Evolutionary conservation across 2,113 vertebrate genomes (phyloP).

Genomic region (Vimba vimba): DNA sequence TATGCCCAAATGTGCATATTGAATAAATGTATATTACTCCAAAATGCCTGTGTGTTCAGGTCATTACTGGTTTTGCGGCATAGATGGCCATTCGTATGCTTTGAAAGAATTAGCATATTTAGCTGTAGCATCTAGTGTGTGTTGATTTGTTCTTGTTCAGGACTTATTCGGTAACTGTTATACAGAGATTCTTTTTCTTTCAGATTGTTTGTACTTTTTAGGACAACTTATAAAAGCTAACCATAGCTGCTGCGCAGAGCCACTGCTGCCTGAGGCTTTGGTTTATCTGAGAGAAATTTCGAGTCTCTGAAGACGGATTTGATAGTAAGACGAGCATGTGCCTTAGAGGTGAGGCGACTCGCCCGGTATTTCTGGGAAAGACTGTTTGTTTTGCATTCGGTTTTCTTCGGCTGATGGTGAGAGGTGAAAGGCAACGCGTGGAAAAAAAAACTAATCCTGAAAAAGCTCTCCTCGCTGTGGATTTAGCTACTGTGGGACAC

Average conservation of each 20-base stretch:
- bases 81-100: neutral
- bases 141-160: neutral
- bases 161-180: neutral
- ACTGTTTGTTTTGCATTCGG: slow-evolving; percentile 15
- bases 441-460: slow-evolving; percentile 39
- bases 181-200: neutral
- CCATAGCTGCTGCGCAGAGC: neutral
- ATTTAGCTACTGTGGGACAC: slow-evolving; percentile 35
- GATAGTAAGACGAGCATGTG: neutral
- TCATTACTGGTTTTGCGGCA: neutral
- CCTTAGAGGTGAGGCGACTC: neutral
- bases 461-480: slow-evolving; percentile 41
- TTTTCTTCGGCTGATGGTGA: neutral
- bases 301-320: neutral
- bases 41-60: neutral
- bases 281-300: neutral
- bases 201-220: neutral
- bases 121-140: neutral
- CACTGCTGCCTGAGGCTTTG: slow-evolving; percentile 3
- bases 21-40: neutral
- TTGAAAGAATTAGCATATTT: neutral
- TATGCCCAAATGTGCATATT: neutral
- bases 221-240: neutral
- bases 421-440: slow-evolving; percentile 10
- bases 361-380: slow-evolving; percentile 2